Conservation (phyloP, 2,113 vertebrate genomes). For the Mustela lutreola region DNA sequence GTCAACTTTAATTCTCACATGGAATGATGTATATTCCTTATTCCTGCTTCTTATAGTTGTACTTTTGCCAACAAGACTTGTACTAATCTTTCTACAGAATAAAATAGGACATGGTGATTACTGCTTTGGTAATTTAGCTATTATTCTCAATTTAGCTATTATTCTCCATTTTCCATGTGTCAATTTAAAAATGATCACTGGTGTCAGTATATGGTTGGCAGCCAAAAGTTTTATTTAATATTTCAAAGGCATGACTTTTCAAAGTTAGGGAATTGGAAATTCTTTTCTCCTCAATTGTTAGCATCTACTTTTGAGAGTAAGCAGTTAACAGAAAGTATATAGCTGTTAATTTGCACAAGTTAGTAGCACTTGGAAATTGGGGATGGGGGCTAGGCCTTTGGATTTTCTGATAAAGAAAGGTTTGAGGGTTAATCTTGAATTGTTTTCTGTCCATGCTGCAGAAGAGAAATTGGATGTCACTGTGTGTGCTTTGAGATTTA, state of each 20-base stretch:
- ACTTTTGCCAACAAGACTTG: constrained; percentile 76
- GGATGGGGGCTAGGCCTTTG: neutral
- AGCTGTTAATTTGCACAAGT: neutral
- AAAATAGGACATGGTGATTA: constrained; percentile 65
- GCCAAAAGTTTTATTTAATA: constrained; percentile 39
- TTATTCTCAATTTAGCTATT: constrained; percentile 64
- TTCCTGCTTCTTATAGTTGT: constrained; percentile 63
- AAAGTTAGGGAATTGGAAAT: neutral
- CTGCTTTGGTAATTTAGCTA: constrained; percentile 68
- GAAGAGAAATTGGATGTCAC: neutral
- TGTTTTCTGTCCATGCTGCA: neutral
- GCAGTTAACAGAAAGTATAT: neutral
- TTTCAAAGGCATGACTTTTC: neutral
- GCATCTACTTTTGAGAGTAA: neutral
- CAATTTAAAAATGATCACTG: constrained; percentile 62
- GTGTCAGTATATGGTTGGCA: constrained; percentile 28
- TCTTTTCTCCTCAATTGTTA: neutral
- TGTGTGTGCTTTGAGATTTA: neutral
- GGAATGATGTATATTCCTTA: constrained; percentile 47
- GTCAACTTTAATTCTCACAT: constrained; percentile 63
- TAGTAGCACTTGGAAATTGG: neutral
- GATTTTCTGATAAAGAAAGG: neutral
- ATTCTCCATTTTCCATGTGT: constrained; percentile 60
- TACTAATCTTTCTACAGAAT: constrained; percentile 59
- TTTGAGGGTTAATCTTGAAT: neutral